Base-by-base conservation (phyloP, 2,113 vertebrate genomes). In the Catharus minimus region DNA sequence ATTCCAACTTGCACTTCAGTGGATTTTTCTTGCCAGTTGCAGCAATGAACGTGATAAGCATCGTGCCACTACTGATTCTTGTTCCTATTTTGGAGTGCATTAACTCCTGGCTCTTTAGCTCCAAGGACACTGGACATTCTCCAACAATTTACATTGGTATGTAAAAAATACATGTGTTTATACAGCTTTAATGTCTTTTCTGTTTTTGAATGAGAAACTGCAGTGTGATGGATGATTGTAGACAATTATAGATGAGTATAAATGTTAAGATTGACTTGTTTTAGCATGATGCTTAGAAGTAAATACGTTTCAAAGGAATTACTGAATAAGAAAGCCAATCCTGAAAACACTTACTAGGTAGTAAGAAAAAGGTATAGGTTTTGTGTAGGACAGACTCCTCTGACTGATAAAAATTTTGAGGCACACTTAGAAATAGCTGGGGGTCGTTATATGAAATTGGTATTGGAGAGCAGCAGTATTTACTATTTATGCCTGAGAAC, bases 31-130 rank as follows among this genome's bases (percentile, higher is more conserved):
- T 99, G 92, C 99, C 99, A 32, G 96, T 99, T 26, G 98, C 98
- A 55, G 96, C 97, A 24, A 98, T 99, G 98, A 99, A 99, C 23
- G 97, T 98, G 69, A 96, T 98, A 91, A 98, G 98, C 93, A 98
- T 98, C 4, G 88, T 99, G 6, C 98, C 99, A 2, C 88, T 98
- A 12, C 95, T 99, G 90, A 88, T 99, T 74, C 96, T 99, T 66
- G 96, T 98, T 26, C 99, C 99, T 8, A n/a, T 99, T 52, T 96
- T 99, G 56, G 98, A 98, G 72, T 98, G 96, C 71, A 53, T 98
- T 73, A 97, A 96, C 21, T 96, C 95, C 1, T 98, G 79, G 68
- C 96, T 97, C 52, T 96, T 98, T 71, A 96, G 94, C 27, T 80
- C 80, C 84, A 97, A 96, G 30, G 97, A 94, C 91, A 90, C 66